A percentile compares a stretch with the other conserved stretches of the same genome.
These are phyloP conservation scores for Augochlora pura DNA, from an alignment of 1,140 invertebrate genomes.

Conservation along the genomic window DNA sequence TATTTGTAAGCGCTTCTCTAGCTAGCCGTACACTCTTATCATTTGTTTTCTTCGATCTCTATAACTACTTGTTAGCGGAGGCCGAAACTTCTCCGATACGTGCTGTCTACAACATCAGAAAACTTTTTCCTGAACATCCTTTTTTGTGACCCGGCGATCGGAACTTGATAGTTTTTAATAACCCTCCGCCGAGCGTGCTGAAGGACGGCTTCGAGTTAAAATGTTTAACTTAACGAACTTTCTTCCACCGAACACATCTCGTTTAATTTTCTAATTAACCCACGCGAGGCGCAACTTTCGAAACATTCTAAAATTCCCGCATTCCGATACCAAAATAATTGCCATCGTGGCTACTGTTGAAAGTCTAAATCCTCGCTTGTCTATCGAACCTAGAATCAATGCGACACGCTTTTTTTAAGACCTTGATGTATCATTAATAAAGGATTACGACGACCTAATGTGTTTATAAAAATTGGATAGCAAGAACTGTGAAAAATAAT, in stretches of 20 bases:
- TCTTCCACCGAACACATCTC: neutral
- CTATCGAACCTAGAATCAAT: too few relatives aligned
- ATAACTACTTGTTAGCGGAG: constrained; percentile 34
- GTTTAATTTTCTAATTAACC: constrained; percentile 4
- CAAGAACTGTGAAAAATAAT: too few relatives aligned
- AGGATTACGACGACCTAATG: too few relatives aligned
- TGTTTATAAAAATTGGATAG: too few relatives aligned
- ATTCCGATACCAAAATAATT: neutral
- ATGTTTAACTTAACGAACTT: constrained; percentile 2
- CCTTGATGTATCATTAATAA: too few relatives aligned
- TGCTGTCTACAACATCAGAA: constrained; percentile 13
- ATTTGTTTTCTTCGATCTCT: neutral
- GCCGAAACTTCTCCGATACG: constrained; percentile 34
- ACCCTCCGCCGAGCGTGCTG: neutral
- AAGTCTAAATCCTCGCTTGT: neutral
- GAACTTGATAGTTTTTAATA: neutral
- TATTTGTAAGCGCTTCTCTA: constrained; percentile 51
- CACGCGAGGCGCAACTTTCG: neutral
- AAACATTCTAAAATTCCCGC: neutral
- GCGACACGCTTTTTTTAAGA: too few relatives aligned
- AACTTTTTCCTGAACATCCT: constrained; percentile 6
- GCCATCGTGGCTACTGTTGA: neutral
- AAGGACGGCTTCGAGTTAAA: neutral
- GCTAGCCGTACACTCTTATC: constrained; percentile 4
- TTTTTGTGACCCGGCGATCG: neutral